Percentiles rank a stretch among this genome's conserved stretches.
Evolutionary conservation across 2,888 invertebrate genomes (phyloP).

Genomic region (Stenodema calcarata): DNA sequence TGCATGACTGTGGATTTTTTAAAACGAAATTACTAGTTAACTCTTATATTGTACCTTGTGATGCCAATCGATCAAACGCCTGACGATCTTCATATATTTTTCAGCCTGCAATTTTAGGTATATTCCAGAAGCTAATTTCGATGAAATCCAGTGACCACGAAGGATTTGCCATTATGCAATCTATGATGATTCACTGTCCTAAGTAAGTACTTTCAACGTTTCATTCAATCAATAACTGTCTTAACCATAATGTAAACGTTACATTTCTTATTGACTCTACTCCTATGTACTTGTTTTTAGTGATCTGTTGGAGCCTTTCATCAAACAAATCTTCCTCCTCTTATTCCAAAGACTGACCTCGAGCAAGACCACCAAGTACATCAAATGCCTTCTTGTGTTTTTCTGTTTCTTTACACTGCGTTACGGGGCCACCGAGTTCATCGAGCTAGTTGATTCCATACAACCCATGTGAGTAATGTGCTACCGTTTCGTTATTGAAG

Average conservation of each 20-base stretch:
- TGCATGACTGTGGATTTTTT: too few relatives aligned
- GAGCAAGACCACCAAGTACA: slow-evolving; percentile 94
- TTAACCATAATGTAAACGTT: too few relatives aligned
- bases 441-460: slow-evolving; percentile 82
- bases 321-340: slow-evolving; percentile 87
- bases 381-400: slow-evolving; percentile 89
- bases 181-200: slow-evolving; percentile 82
- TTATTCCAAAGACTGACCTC: slow-evolving; percentile 92
- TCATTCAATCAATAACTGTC: not conserved
- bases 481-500: too few relatives aligned
- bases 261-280: not conserved
- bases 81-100: not conserved
- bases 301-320: slow-evolving; percentile 74
- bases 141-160: slow-evolving; percentile 96
- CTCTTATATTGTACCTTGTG: too few relatives aligned
- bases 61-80: too few relatives aligned
- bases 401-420: slow-evolving; percentile 85
- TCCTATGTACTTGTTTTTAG: slow-evolving; percentile 63
- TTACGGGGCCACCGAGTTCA: slow-evolving; percentile 76
- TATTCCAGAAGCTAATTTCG: slow-evolving; percentile 95
- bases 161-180: slow-evolving; percentile 90
- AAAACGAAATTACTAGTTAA: too few relatives aligned
- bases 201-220: slow-evolving; percentile 67
- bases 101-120: slow-evolving; percentile 83
- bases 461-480: slow-evolving; percentile 75